Conservation (phyloP, 2,888 invertebrate genomes). For the Tipula confusa region DNA sequence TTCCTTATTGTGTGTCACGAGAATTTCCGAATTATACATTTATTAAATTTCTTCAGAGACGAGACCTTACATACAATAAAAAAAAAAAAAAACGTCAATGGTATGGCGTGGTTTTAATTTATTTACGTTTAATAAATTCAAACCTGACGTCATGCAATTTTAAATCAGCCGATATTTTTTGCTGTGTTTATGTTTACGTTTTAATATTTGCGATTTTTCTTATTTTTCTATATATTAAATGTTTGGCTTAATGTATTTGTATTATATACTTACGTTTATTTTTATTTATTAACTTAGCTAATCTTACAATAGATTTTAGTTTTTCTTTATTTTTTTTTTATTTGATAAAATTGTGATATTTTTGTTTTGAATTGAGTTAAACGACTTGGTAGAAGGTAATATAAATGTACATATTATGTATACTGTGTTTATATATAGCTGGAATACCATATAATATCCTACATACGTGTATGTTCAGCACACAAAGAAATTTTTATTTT, state of each 20-base stretch:
- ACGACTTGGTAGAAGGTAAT: background rate
- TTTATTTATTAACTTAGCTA: background rate
- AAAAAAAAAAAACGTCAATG: background rate
- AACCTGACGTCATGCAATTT: background rate
- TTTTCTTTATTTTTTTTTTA: background rate
- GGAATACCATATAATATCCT: too few species aligned
- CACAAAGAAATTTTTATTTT: background rate
- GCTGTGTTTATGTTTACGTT: conserved; percentile 12
- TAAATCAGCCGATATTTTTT: conserved; percentile 15
- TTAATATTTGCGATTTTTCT: background rate
- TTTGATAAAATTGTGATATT: background rate
- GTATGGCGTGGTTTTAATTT: background rate
- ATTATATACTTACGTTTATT: background rate
- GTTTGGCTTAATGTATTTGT: background rate
- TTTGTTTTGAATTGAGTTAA: background rate
- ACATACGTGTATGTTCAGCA: background rate
- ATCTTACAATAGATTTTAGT: background rate
- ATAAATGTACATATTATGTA: background rate
- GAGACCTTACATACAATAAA: too few species aligned
- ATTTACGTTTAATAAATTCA: conserved; percentile 3
- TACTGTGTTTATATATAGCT: background rate
- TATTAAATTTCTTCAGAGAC: background rate
- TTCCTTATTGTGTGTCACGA: background rate
- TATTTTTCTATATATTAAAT: background rate
- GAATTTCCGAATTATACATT: background rate